Evolutionary conservation across 2,797 vertebrate genomes (phyloP), one percentile per base, ranked within the genome.

Genomic region (Lemur catta): DNA sequence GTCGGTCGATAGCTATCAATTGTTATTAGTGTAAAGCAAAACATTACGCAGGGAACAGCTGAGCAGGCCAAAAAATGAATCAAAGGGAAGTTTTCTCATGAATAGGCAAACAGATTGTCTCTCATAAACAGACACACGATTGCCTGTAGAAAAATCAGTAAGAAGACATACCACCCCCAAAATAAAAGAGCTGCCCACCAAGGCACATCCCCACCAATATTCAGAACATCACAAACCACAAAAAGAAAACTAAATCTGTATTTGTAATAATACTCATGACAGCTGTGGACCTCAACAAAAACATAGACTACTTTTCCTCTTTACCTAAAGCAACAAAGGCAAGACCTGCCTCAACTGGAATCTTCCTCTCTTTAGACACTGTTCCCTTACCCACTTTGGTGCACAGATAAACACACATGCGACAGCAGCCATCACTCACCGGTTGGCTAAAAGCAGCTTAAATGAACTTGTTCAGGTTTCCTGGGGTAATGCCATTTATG

Each of bases 31-130:
- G 46, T 69, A 92, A 95, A 95, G 80, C 67, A 84, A 95, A 96
- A 93, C 48, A 72, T 24, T 78, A 78, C 48, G 33, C 33, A 35
- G 33, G n/a, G 63, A 96, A 96, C 85, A 18, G 10, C 81, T 88
- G 67, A 93, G 89, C 48, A 67, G 46, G 22, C 67, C 65, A 89
- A 95, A 93, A 87, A 81, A 81, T n/a, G 80, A 97, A 90, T 89
- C 55, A 26, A 93, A 91, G 12, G 14, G 65, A 94, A 85, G 61
- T 92, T 93, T 84, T 55, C 84, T 95, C 87, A 93, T 88, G 46
- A 96, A 95, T 55, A 97, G 55, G 61, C 87, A 88, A 96, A 85
- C 65, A 96, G 89, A 96, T 94, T 69, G 80, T 89, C 71, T 96
- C 76, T 84, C 71, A 85, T 92, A 93, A 96, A 85, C 41, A 95